Evolutionary conservation across 1,140 invertebrate species (phyloP), one percentile per base, ranked within the genome.

Genomic region (Leptinotarsa undecemlineata): DNA sequence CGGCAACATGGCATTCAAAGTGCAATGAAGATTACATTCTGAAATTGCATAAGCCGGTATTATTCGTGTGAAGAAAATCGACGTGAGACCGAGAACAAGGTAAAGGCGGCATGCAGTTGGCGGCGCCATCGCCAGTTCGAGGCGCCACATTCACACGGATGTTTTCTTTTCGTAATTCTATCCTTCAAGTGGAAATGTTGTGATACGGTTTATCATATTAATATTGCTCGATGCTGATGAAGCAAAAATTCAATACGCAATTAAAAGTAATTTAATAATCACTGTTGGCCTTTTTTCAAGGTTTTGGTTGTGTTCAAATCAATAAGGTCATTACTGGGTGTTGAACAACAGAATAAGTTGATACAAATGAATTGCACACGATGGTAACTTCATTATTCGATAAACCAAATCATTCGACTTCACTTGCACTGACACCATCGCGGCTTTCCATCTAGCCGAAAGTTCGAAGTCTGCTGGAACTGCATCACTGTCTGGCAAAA

Each of bases 31-130:
- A 33, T 33, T 33, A 33, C 6, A 57, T 57, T 57, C 14, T 57
- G 51, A 57, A 57, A 57, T 17, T 57, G 51, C 51, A 57, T 57
- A 57, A 57, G 51, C 51, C 15, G 51, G 51, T 57, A n/a, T 57
- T 57, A 57, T 57, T 15, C 51, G 51, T n/a, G 14, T 57, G 51
- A 57, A 57, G 51, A n/a, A 57, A 57, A 57, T 57, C 51, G 51
- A 57, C 51, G n/a, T 57, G 51, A 57, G 51, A 57, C 51, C 3
- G 51, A 15, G 51, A 19, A 17, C 51, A 1, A n/a, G 51, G 4
- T 57, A 57, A 57, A 17, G 51, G 51, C n/a, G 51, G 51, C 11
- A 57, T 57, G 51, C 51, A 57, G n/a, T 57, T 19, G 51, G 51
- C 51, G 51, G 51, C 51, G 51, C 51, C 51, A 57, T 15, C 51